Conservation (phyloP, 2,888 invertebrate species). For the Oxytorus armatus region DNA sequence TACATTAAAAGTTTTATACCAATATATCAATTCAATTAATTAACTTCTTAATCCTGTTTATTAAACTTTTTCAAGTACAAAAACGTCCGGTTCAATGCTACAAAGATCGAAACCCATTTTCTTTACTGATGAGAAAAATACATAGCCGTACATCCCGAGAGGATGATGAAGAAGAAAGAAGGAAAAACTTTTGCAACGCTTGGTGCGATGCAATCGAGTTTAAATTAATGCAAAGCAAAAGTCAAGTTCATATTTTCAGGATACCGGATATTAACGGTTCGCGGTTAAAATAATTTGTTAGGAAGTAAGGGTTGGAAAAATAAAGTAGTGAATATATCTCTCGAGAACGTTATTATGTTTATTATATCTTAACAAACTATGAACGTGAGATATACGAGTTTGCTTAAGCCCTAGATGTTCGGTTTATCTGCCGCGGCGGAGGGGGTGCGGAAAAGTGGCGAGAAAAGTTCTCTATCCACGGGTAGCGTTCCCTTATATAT, state of each 20-base stretch:
- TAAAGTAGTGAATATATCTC: constrained; percentile 16
- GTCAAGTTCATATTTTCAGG: constrained; percentile 4
- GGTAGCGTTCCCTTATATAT: background rate
- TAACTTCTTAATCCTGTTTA: too few species aligned
- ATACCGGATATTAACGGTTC: constrained; percentile 12
- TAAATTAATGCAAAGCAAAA: constrained; percentile 12
- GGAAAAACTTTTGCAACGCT: background rate
- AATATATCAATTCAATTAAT: too few species aligned
- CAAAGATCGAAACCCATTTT: background rate
- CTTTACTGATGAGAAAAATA: background rate
- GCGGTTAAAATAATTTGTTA: background rate
- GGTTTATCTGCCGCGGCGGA: constrained; percentile 44
- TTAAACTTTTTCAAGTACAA: too few species aligned
- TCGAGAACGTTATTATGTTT: constrained; percentile 42
- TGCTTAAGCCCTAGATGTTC: constrained; percentile 42
- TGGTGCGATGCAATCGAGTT: background rate
- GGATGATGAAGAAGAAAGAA: background rate
- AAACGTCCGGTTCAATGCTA: too few species aligned
- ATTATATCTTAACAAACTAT: constrained; percentile 53
- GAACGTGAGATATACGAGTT: constrained; percentile 48
- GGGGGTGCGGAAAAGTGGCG: constrained; percentile 28
- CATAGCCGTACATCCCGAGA: background rate
- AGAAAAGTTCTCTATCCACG: constrained; percentile 32
- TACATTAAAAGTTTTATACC: too few species aligned
- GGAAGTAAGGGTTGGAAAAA: constrained; percentile 9